Evolutionary conservation across 2,888 invertebrate species (phyloP), one percentile per base, ranked within the genome.

Genomic region (Caenorhabditis imperialis): DNA sequence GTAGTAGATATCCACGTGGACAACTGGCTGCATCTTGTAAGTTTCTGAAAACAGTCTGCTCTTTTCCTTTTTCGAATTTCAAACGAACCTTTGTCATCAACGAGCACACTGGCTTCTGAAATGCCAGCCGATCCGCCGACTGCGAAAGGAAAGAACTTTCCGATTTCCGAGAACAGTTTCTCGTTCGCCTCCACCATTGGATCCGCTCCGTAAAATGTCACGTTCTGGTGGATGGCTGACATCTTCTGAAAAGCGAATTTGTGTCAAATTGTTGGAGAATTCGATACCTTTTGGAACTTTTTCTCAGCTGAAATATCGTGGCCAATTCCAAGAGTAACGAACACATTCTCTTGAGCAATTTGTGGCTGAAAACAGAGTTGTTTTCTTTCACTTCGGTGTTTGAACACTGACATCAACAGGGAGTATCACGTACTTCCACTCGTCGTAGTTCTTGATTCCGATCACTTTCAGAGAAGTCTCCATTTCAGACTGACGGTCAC

Each of bases 1-100:
- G 42, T 65, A 65, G 16, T 51, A 16, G n/a, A 65, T 12, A 38
- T 65, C 65, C 0, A 65, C 20, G 35, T 55, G 47, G 16, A 47
- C 50, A 2, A 65, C 55, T 8, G 35, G 14, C 4, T 47, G n/a
- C 3, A 10, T 37, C 7, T 14, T 22, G 33, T 63, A 63, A 2
- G 14, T 23, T n/a, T 22, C 51, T 48, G 48, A 27, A 48, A 27
- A n/a, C n/a, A n/a, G n/a, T n/a, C n/a, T n/a, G n/a, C 20, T 22
- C 20, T 44, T 10, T 40, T 40, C n/a, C 40, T 5, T 40, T n/a
- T 40, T 16, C 6, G n/a, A 16, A 16, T 22, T n/a, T 2, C 3
- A 44, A 3, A 22, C 38, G 14, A 40, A 40, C 1, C 7, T 20
- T 40, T 2, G 2, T 33, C 44, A 25, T 47, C 23, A 3, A 35